Evolutionary conservation across 2,797 vertebrate genomes (phyloP), one percentile per base, ranked within the genome.

Genomic region (Merluccius polli): DNA sequence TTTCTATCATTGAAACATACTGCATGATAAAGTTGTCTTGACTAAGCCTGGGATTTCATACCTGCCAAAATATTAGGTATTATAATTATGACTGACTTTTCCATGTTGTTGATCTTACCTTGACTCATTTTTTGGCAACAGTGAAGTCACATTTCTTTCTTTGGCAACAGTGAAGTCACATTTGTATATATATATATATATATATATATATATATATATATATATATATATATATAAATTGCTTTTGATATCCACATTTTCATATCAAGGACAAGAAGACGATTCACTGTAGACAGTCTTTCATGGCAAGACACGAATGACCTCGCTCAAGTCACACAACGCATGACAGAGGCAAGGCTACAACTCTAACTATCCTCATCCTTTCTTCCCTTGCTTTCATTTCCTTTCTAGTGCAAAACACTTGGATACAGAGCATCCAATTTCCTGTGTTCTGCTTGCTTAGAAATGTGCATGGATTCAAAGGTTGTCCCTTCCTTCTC

Each of bases 381-480:
- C 73, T 44, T 41, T 80, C 71, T 81, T 74, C 29, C 16, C 29
- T 80, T 74, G 78, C 85, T 90, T 90, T 89, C 85, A 87, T 89
- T 65, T 65, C 85, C 85, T 79, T 88, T 85, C 84, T 84, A 87
- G 89, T 81, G 87, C 88, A 84, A 74, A 81, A 86, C 88, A 90
- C 88, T 92, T 92, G 92, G 90, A 92, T 91, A 86, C 79, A 76
- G 80, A 91, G 89, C 91, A 89, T 87, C 87, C 85, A 75, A 84
- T 91, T 89, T 87, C 80, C 77, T 75, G 48, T 87, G 88, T 90
- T 91, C 88, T 87, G 88, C 85, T 89, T 81, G 79, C 83, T 83
- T 83, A 87, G 80, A 83, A 76, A 90, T 93, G 91, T 91, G 87
- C 90, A 92, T 90, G 77, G 78, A 87, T 87, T 89, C 87, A 91